Evolutionary conservation across 2,113 vertebrate species (phyloP), one percentile per base, ranked within the genome.

Genomic region (Varanus salvator): DNA sequence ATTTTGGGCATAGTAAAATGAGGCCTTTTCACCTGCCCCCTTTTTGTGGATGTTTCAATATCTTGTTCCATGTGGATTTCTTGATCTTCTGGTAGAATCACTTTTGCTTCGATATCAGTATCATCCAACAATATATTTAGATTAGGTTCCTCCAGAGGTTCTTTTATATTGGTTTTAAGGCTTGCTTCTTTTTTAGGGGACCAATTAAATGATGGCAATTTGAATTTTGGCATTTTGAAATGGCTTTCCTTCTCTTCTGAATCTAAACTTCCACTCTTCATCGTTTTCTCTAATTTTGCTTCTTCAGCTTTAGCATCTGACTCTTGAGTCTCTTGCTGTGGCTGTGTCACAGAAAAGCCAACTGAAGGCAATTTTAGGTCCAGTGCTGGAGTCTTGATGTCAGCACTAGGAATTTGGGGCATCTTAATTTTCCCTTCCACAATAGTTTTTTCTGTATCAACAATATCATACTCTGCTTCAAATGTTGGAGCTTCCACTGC

Each of bases 151-250:
- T 91, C 94, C 8, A 77, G 1, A 78, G 38, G 29, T 80, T 6
- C 25, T 88, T 15, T 92, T 69, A 91, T 75, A 50, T 89, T 92
- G 0, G 0, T 2, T 77, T 89, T 93, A 60, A 78, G 1, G n/a
- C 6, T 93, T n/a, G 68, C 69, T 76, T 93, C 95, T 81, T 97
- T 97, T 88, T 96, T 96, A 0, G 95, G 95, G 66, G 96, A 96
- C 94, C 92, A 75, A 9, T 77, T 93, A 84, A 98, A 94, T 8
- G 96, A 95, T 0, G 96, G 97, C 1, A 97, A 88, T 89, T 96
- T 96, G 64, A 97, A 90, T 86, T 91, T 94, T 4, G 96, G 93
- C 68, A 89, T 88, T 89, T 95, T 97, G 68, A 96, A 96, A 60
- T 95, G 93, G 27, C 95, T 92, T 29, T 93, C 94, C 84, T 94